Base-by-base conservation (phyloP, 2,797 vertebrate species). In the Onychomys arenicola region DNA sequence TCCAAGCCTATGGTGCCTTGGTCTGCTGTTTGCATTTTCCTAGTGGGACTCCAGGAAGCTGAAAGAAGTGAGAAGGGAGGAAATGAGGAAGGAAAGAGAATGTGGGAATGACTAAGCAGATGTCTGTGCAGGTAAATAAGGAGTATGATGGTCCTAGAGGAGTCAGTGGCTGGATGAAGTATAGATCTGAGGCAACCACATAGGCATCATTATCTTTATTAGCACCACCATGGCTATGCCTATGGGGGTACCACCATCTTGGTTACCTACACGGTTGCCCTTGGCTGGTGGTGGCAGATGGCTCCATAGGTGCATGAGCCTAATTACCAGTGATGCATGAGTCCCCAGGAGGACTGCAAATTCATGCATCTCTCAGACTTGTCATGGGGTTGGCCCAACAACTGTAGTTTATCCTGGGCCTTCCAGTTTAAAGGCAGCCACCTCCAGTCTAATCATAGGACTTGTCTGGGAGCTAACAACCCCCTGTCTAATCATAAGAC, bases 401-500 rank as follows among this genome's bases (percentile, higher is more conserved):
- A 25, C 21, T 86, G 34, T 55, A 71, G 43, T 27, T 27, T 4
- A 5, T 34, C 63, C 11, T 34, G 13, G 82, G 40, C 23, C 59
- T 85, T 46, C 40, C 29, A 6, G 40, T 46, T 67, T 11, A 67
- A 49, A 67, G 2, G 9, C 27, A 84, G 9, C 43, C 21, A 21
- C 83, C 29, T 67, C 61, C 6, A 11, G 6, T 32, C 43, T 32
- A 27, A 37, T 23, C 46, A 52, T 13, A 85, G 65, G n/a, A 4
- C 49, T 71, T 5, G 6, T 27, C 46, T 71, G 84, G 46, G 29
- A 34, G 32, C 13, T 16, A n/a, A n/a, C n/a, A n/a, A 10, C 32
- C 46, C 21, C 19, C 0, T 0, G 29, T 40, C 17, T 67, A 65
- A 67, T 23, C 0, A 0, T 32, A 65, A 29, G 40, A n/a, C 21